phyloP scores from a whole-genome alignment of 2,888 invertebrate genomes.

The Steinernema carpocapsae region DNA sequence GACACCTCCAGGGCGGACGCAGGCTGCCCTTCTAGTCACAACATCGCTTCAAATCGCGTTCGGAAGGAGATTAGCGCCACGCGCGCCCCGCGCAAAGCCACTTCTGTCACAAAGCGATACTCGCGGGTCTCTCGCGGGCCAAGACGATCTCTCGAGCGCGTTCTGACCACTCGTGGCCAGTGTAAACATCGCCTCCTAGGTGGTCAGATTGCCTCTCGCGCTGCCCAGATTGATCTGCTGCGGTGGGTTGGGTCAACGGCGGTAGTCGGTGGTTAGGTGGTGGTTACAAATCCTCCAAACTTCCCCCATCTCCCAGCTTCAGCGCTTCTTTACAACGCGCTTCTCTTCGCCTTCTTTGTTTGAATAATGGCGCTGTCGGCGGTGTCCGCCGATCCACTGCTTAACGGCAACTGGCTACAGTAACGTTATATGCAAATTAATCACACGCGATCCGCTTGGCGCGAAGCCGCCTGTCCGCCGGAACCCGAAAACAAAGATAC shows the following conservation, averaged over 20 bases:
- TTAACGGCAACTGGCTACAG: constrained; percentile 27
- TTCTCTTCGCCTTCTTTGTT: constrained; percentile 12
- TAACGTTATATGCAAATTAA: constrained; percentile 27
- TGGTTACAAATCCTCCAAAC: not conserved
- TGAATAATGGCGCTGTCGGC: constrained; percentile 22
- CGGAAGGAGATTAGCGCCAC: constrained; percentile 26
- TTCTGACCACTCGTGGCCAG: constrained; percentile 18
- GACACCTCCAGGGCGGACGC: constrained; percentile 8
- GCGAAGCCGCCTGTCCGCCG: not conserved
- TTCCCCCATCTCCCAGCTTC: not conserved
- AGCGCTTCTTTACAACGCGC: not conserved
- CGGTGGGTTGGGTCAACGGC: not conserved
- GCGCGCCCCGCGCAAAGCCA: not conserved
- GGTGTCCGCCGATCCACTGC: not conserved
- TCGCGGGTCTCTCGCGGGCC: constrained; percentile 15
- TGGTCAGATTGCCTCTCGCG: not conserved
- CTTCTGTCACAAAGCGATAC: constrained; percentile 8
- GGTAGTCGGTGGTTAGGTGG: no score
- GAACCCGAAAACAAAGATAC: constrained; percentile 1
- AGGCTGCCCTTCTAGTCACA: constrained; percentile 2
- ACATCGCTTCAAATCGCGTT: constrained; percentile 5
- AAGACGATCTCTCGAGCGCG: no score
- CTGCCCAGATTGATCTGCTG: not conserved
- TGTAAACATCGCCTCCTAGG: constrained; percentile 1
- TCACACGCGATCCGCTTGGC: not conserved